Evolutionary conservation across 2,888 invertebrate species (phyloP), one percentile per base, ranked within the genome.

Genomic region (Synanthedon myopaeformis): DNA sequence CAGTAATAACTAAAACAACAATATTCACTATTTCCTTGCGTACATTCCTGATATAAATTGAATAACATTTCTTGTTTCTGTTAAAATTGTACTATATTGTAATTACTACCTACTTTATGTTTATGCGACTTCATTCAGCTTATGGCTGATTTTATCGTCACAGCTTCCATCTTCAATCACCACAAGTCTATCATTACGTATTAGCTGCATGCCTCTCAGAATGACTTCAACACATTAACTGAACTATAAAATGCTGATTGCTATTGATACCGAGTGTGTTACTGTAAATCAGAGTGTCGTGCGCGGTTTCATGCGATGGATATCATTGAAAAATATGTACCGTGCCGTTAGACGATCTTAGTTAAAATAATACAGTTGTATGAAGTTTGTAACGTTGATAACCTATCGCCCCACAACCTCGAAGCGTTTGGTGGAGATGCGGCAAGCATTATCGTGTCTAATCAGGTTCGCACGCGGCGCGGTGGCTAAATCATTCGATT

Each of bases 401-500:
- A 85, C 82, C 85, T 84, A 81, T 82, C 79, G 81, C 70, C 74
- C 70, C 70, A 61, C 66, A 69, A 70, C 65, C 70, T 69, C 67
- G 62, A 54, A 60, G 65, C 67, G 65, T 74, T 70, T 67, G 67
- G 67, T 67, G 70, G 74, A 77, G 80, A 79, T 71, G 77, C 72
- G 76, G 74, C 77, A 79, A 71, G 76, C 77, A 79, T 74, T 83
- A 84, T 86, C 85, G 83, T 82, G 79, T 81, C 85, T 82, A 85
- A 86, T 87, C 86, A 81, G 82, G 82, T 85, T 85, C 85, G 85
- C 85, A 87, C 84, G 86, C 83, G 85, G 83, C 77, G 81, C 86
- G 74, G 85, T 85, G 86, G 86, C 86, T 84, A 83, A 86, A 86
- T 86, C 84, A 85, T 84, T 73, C 85, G 83, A 82, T 87, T 87